Conservation (phyloP, 2,113 vertebrate genomes). For the Odobenus rosmarus region DNA sequence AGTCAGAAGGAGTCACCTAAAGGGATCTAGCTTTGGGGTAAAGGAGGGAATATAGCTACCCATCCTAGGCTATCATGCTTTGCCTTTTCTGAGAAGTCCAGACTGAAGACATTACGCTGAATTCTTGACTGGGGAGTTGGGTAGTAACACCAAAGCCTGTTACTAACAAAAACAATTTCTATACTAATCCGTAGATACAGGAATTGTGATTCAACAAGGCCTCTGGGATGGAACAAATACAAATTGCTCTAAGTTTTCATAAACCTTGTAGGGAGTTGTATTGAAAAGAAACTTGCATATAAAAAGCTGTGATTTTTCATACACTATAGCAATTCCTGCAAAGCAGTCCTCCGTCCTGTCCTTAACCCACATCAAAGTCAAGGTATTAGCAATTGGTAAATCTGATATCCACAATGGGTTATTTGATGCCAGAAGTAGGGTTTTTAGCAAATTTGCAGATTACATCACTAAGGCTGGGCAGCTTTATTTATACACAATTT, state of each 20-base stretch:
- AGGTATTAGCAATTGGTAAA: neutral
- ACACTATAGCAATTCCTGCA: neutral
- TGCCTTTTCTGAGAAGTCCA: neutral
- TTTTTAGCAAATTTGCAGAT: neutral
- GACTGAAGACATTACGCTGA: neutral
- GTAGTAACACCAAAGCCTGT: neutral
- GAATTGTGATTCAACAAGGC: neutral
- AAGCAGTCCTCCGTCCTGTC: neutral
- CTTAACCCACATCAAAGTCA: neutral
- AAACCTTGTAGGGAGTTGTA: neutral
- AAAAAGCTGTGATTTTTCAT: neutral
- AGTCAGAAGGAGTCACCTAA: neutral
- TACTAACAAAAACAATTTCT: neutral
- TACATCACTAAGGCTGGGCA: neutral
- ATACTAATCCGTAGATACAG: neutral
- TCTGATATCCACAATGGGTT: neutral
- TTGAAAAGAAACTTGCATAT: neutral
- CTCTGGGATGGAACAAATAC: neutral
- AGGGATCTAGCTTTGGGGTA: neutral
- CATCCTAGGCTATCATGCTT: neutral
- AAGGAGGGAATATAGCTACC: neutral
- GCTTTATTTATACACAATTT: neutral
- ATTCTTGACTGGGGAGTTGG: neutral
- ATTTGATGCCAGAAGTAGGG: neutral
- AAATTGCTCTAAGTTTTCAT: neutral